phyloP scores from a whole-genome alignment of 2,888 invertebrate genomes.

The Pecten maximus region DNA sequence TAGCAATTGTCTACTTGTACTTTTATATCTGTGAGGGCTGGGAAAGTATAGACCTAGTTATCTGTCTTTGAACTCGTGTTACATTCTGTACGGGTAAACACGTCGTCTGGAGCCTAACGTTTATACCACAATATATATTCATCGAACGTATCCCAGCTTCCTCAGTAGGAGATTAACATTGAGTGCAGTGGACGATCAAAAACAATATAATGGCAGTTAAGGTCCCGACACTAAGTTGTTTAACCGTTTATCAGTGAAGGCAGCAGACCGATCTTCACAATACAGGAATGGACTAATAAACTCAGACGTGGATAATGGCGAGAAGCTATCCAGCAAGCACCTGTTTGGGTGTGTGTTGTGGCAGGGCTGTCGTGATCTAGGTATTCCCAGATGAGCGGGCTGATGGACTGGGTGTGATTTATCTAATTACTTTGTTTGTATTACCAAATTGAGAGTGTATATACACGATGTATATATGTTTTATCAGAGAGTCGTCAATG shows the following conservation, averaged over 20 bases:
- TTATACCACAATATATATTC: background rate
- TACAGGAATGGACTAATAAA: background rate
- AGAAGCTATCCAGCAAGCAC: background rate
- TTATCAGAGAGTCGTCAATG: background rate
- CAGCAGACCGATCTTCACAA: background rate
- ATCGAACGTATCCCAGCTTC: background rate
- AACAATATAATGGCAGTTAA: slow-evolving; percentile 1
- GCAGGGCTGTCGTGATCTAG: background rate
- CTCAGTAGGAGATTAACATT: background rate
- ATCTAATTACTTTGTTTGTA: background rate
- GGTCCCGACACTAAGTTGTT: background rate
- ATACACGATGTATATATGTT: background rate
- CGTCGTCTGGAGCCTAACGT: background rate
- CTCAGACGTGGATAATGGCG: background rate
- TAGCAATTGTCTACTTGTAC: too few species aligned
- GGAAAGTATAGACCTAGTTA: background rate
- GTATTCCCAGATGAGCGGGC: background rate
- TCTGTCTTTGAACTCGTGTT: background rate
- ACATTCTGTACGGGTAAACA: background rate
- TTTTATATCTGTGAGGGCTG: background rate
- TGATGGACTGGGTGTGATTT: background rate
- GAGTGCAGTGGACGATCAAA: slow-evolving; percentile 30
- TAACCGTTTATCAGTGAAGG: background rate
- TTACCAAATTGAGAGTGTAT: background rate
- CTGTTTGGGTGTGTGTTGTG: background rate